Base-by-base conservation (phyloP, 2,113 vertebrate species). In the Abramis brama region DNA sequence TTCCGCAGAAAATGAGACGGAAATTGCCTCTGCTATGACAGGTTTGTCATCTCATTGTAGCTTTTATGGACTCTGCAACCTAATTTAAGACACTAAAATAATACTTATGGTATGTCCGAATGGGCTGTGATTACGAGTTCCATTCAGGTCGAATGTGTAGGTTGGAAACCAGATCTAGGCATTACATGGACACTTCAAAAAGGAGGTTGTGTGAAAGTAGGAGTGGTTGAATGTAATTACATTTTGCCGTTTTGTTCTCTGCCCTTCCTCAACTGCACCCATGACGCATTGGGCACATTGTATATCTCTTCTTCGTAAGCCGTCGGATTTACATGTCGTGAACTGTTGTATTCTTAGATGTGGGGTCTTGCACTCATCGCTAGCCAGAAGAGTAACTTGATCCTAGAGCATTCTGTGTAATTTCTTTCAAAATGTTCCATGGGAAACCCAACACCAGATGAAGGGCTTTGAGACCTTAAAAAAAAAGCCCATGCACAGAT, bases 381-480 rank as follows among this genome's bases (percentile, higher is more conserved):
- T 7, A 84, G 79, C 82, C 82, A 74, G 57, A 81, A 86, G 79
- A 79, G 87, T 83, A 89, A 87, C 60, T 50, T 27, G 70, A 88
- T 85, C 45, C 80, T 36, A 50, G 62, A 73, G 62, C 71, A 45
- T 85, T 66, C 27, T 30, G 70, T 84, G 60, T 86, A 78, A 75
- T 87, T 87, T 66, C 60, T 50, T 74, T 74, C 15, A 43, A 59
- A 83, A 85, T 83, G 39, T 87, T 86, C 75, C 25, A 23, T 43
- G 13, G 33, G 86, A 82, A 83, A 86, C 73, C 45, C n/a, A 43
- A 81, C 66, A 70, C 45, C 79, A 25, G 50, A 79, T 81, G 75
- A 86, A 80, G 70, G 79, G 60, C 39, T 80, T 27, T 80, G 68
- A 82, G 82, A 64, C 45, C 27, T 13, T 13, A 15, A 52, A 68